Evolutionary conservation across 2,888 invertebrate genomes (phyloP), one percentile per base, ranked within the genome.

Genomic region (Dendrolimus pini): DNA sequence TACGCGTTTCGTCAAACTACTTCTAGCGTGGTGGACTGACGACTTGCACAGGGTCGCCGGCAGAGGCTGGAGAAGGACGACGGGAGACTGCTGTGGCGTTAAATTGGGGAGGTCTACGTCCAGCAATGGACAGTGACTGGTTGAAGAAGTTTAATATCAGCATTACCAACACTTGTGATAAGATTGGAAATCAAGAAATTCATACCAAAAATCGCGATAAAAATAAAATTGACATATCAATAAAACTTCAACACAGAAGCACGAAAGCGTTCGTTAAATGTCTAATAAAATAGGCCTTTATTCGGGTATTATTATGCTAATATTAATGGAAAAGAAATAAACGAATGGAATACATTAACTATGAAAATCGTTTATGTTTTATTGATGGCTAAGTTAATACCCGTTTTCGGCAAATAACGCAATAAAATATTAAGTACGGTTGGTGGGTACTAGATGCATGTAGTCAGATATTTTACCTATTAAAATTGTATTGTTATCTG

Each of bases 271-370:
- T 41, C 18, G 9, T 52, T 54, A 47, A 53, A 41, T 47, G 41
- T 41, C 47, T 57, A 56, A 63, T 61, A 58, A 63, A 57, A 55
- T 56, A 47, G 30, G 47, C 47, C 47, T 47, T 47, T 47, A 47
- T 47, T 47, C 47, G 47, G 12, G 30, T 30, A 47, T 47, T 61
- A 56, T 61, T 61, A 71, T 67, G 69, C 57, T 70, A 68, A 72
- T 74, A 65, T 58, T 70, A 71, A 71, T 75, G 69, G 71, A 66
- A 69, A 69, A 66, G 73, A 68, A 67, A 67, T 56, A 58, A 58
- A 65, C 58, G 60, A 63, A 63, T 52, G n/a, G 12, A 59, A 58
- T 41, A 53, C 53, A 61, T 56, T 56, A 62, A 58, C 54, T 60
- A 62, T 64, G 61, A 63, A 54, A 67, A 63, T 63, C 62, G 61